phyloP scores from a whole-genome alignment of 2,888 invertebrate species.

The Myathropa florea region DNA sequence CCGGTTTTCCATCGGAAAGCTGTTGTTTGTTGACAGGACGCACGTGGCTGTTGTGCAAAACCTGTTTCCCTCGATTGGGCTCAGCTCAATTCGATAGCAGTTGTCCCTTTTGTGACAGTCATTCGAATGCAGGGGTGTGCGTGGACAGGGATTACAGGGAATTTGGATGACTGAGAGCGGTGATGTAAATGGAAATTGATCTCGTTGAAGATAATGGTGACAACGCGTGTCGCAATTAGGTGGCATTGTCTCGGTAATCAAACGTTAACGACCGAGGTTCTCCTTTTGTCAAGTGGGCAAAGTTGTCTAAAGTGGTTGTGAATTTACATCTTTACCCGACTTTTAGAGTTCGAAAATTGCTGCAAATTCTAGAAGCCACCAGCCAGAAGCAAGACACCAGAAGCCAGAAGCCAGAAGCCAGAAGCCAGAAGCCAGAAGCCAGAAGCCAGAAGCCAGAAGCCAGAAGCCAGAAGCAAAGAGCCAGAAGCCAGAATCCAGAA shows the following conservation, averaged over 20 bases:
- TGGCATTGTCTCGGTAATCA: neutral
- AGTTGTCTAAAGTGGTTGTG: no score
- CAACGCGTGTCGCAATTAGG: neutral
- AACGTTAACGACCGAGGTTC: neutral
- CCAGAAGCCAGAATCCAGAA: no score
- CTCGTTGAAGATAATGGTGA: neutral
- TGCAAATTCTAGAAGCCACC: no score
- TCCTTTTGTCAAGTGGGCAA: no score
- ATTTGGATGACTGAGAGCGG: neutral
- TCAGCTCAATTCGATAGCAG: slow-evolving; percentile 7
- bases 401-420: no score
- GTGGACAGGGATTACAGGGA: slow-evolving; percentile 16
- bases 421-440: no score
- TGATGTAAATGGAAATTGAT: neutral
- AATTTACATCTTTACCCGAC: no score
- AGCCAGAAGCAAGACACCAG: no score
- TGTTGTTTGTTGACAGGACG: neutral
- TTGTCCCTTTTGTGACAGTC: neutral
- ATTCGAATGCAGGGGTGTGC: neutral
- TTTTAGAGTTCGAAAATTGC: no score
- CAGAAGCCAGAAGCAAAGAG: no score
- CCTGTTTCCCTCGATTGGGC: neutral
- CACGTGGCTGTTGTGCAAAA: neutral
- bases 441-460: no score
- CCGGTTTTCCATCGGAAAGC: neutral